Evolutionary conservation across 2,888 invertebrate genomes (phyloP), one percentile per base, ranked within the genome.

Genomic region (Dichetophora obliterata): DNA sequence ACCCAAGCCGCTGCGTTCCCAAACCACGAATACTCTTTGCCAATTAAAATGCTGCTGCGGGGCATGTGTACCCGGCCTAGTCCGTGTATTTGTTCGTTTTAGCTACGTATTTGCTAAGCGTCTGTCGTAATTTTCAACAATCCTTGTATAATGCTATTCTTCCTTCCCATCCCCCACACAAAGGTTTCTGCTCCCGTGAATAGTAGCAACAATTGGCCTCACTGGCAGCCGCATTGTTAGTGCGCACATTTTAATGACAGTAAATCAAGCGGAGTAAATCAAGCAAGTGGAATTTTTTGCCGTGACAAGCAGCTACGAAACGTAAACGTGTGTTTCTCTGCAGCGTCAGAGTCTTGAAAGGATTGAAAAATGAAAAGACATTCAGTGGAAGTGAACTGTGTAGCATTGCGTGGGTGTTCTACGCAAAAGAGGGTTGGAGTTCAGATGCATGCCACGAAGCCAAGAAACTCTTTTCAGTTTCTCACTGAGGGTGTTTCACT

Each of bases 1-100:
- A 65, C 66, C 22, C 27, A 19, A 24, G n/a, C 3, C 54, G 70
- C 5, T 16, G 70, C 14, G 27, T 27, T 34, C 63, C 24, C 24
- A 11, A n/a, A 4, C 43, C 34, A 34, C 48, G 43, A 48, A 19
- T n/a, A 37, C 24, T 37, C 66, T 63, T 74, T 74, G 74, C 74
- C 74, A 74, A 74, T 74, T 74, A 74, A 74, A 74, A 74, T 66
- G 65, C 34, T 66, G 24, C 74, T 54, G 65, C 66, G 37, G 54
- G 74, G 43, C 52, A 48, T 31, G 31, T 48, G 52, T 19, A 48
- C 74, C 34, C 74, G 54, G 5, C 9, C 50, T 50, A 27, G 52
- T 66, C 63, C 66, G 8, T 19, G 27, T n/a, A 37, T 57, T 54
- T 37, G 37, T 48, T 61, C 31, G 37, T 37, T 37, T 34, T 27